A percentile compares a stretch with the other conserved stretches of the same genome.
These are phyloP conservation scores for Copidosoma aretas DNA, from an alignment of 2,888 invertebrate genomes.

Conservation along the genomic window DNA sequence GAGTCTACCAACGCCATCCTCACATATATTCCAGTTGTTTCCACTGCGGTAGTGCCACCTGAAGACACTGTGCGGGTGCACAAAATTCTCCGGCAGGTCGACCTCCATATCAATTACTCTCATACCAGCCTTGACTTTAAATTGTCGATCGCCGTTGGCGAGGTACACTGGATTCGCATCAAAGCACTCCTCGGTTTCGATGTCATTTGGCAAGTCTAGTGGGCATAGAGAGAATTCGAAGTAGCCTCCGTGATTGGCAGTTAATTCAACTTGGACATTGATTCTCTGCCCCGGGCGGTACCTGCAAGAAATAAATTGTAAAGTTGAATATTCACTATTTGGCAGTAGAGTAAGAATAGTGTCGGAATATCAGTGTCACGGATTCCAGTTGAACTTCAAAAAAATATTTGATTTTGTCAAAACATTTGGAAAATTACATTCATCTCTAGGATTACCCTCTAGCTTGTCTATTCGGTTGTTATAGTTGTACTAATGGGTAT, in stretches of 20 bases:
- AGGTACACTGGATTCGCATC: conserved; percentile 57
- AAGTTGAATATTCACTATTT: too few relatives aligned
- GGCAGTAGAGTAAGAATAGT: too few relatives aligned
- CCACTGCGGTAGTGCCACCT: conserved; percentile 67
- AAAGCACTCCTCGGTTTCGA: conserved; percentile 67
- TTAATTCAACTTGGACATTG: conserved; percentile 58
- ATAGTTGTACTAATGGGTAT: too few relatives aligned
- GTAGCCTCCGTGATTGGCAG: conserved; percentile 64
- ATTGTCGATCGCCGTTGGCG: conserved; percentile 53
- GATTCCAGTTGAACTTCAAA: too few relatives aligned
- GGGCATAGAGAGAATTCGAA: conserved; percentile 65
- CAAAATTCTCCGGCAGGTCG: conserved; percentile 61
- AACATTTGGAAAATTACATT: too few relatives aligned
- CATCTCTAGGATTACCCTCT: too few relatives aligned
- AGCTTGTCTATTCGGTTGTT: too few relatives aligned
- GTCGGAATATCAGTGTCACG: too few relatives aligned
- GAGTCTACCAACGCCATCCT: too few relatives aligned
- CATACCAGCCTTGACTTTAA: conserved; percentile 44
- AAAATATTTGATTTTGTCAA: too few relatives aligned
- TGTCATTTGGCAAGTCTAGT: conserved; percentile 56
- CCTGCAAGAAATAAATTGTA: too few relatives aligned
- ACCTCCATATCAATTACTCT: conserved; percentile 49
- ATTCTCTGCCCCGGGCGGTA: conserved; percentile 54
- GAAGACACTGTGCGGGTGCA: conserved; percentile 66
- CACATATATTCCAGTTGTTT: conserved; percentile 65